Evolutionary conservation across 2,888 invertebrate genomes (phyloP).

Genomic region (Oscheius sp.): DNA sequence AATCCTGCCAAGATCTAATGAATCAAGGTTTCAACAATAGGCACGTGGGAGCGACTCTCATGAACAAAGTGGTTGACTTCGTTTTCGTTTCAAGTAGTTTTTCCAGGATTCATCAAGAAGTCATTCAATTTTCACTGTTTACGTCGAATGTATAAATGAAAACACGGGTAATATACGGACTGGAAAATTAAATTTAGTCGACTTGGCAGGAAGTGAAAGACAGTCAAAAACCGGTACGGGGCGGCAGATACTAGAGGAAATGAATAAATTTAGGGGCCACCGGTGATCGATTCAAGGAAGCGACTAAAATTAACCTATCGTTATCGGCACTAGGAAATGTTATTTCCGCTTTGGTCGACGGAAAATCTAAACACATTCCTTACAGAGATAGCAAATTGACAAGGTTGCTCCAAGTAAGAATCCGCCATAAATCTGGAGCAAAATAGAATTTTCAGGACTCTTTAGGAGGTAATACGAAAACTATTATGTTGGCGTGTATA

Average conservation of each 20-base stretch:
- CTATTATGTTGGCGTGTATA: conserved; percentile 98
- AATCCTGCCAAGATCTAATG: conserved; percentile 84
- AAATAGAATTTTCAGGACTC: conserved; percentile 82
- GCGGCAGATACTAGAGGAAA: neutral
- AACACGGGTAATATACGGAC: conserved; percentile 78
- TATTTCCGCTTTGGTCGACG: conserved; percentile 96
- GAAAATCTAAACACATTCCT: conserved; percentile 95
- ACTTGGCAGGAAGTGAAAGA: conserved; percentile 88
- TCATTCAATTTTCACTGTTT: conserved; percentile 88
- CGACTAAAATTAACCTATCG: conserved; percentile 96
- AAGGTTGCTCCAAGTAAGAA: conserved; percentile 83
- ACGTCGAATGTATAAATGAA: conserved; percentile 82
- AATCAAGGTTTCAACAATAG: conserved; percentile 84
- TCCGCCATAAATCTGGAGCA: neutral
- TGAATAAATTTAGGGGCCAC: conserved; percentile 80
- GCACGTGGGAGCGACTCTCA: conserved; percentile 86
- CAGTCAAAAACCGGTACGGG: conserved; percentile 81
- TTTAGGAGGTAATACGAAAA: conserved; percentile 96
- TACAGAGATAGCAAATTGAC: conserved; percentile 98
- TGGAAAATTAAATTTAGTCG: conserved; percentile 87
- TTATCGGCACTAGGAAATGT: conserved; percentile 97
- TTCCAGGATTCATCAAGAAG: conserved; percentile 79
- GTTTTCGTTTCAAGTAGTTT: no score
- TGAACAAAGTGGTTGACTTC: conserved; percentile 82
- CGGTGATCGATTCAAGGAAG: conserved; percentile 81